phyloP scores from a whole-genome alignment of 1,140 invertebrate genomes.

The Drosophila repletoides region DNA sequence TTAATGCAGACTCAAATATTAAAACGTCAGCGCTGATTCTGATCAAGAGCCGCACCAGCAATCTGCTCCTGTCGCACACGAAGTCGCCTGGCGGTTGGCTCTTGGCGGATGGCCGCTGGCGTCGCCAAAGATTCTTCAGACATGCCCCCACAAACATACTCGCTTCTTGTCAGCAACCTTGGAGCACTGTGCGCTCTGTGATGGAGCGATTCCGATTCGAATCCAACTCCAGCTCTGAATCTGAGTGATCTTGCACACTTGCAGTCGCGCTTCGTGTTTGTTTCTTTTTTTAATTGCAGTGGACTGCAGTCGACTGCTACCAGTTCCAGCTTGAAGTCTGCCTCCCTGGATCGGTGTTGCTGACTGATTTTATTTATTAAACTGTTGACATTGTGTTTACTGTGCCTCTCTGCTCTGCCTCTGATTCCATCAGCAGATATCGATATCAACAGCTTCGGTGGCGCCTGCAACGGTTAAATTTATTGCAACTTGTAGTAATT shows the following conservation, averaged over 20 bases:
- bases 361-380: slow-evolving; percentile 77
- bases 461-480: slow-evolving; percentile 62
- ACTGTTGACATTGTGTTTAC: slow-evolving; percentile 70
- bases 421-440: slow-evolving; percentile 63
- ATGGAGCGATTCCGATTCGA: slow-evolving; percentile 18
- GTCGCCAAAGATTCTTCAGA: background rate
- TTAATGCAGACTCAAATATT: slow-evolving; percentile 60
- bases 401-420: slow-evolving; percentile 25
- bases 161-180: slow-evolving; percentile 33
- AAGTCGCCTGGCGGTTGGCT: background rate
- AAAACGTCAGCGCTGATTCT: slow-evolving; percentile 61
- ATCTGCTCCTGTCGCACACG: slow-evolving; percentile 64
- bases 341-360: slow-evolving; percentile 35
- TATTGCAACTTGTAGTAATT: slow-evolving; percentile 52
- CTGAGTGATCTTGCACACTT: slow-evolving; percentile 45
- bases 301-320: slow-evolving; percentile 49
- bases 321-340: background rate
- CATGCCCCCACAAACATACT: slow-evolving; percentile 16
- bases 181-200: slow-evolving; percentile 10
- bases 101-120: no score
- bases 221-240: slow-evolving; percentile 7
- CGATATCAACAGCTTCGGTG: slow-evolving; percentile 44
- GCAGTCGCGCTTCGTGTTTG: slow-evolving; percentile 21
- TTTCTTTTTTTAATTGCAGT: slow-evolving; percentile 62
- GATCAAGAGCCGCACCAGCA: slow-evolving; percentile 50